These are phyloP conservation scores for Nyctibius bracteatus DNA, from an alignment of 2,113 vertebrate genomes.

Conservation along the genomic window DNA sequence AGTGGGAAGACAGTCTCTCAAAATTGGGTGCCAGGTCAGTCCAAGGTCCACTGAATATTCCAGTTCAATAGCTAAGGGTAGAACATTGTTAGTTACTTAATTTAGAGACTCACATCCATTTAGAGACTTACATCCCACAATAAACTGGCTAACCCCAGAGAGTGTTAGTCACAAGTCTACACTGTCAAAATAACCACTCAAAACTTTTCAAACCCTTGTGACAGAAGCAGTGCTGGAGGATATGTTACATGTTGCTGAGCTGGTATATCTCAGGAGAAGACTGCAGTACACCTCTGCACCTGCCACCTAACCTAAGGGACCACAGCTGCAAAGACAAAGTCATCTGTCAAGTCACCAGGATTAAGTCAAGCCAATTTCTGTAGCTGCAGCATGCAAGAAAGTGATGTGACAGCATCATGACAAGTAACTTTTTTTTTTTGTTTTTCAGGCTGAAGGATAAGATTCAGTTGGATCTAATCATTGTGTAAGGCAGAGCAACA, in stretches of 20 bases:
- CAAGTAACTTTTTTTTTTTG: neutral
- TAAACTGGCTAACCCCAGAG: neutral
- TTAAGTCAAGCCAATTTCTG: neutral
- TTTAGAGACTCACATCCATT: neutral
- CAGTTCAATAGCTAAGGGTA: conserved; percentile 86
- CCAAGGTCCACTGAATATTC: conserved; percentile 96
- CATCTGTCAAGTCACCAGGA: neutral
- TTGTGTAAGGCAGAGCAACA: neutral
- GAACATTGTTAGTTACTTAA: neutral
- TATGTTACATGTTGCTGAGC: neutral
- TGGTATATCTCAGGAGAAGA: neutral
- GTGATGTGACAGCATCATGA: neutral
- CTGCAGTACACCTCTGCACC: neutral
- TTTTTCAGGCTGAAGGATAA: neutral
- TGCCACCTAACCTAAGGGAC: neutral
- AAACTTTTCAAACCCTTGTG: neutral
- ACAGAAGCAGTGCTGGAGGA: neutral
- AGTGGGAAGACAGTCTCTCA: conserved; percentile 91
- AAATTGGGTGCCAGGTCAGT: conserved; percentile 86
- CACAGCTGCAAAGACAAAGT: neutral
- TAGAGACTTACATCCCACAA: neutral
- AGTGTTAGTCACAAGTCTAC: neutral
- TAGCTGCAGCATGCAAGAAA: neutral
- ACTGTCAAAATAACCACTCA: neutral
- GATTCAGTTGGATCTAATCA: neutral